Evolutionary conservation across 2,113 vertebrate genomes (phyloP).

Genomic region (Brienomyrus longianalis): DNA sequence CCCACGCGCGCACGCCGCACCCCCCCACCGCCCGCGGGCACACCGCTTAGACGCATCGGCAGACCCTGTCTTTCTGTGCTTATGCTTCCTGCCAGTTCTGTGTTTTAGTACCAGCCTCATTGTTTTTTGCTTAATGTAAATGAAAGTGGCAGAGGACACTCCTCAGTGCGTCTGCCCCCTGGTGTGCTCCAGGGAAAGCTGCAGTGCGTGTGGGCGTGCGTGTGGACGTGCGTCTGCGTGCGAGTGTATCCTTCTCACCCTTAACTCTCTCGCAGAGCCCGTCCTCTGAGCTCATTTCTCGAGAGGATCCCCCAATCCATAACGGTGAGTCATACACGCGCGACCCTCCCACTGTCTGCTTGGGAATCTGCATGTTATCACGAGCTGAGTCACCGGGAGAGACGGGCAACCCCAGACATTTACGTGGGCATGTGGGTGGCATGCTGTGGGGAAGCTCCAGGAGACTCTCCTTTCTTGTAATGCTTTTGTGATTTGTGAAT

Average conservation of each 20-base stretch:
- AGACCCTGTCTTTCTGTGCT: background rate
- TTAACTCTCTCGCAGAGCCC: constrained; percentile 34
- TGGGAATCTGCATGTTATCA: background rate
- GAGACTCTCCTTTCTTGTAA: background rate
- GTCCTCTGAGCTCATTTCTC: constrained; percentile 42
- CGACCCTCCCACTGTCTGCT: background rate
- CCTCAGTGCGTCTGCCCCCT: background rate
- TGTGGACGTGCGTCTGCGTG: no score
- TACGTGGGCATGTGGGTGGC: background rate
- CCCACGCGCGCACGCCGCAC: no score
- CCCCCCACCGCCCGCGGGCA: no score
- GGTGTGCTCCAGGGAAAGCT: background rate
- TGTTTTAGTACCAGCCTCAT: background rate
- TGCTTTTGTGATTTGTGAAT: background rate
- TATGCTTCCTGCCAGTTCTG: background rate
- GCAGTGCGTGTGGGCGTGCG: background rate
- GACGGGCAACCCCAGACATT: background rate
- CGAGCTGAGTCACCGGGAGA: background rate
- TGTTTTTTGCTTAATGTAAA: background rate
- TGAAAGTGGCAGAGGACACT: background rate
- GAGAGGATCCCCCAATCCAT: constrained; percentile 40
- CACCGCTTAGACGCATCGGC: background rate
- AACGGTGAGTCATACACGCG: constrained; percentile 45
- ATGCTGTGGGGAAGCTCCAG: background rate
- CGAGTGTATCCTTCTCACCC: background rate